These are phyloP conservation scores for Drosophila prolongata DNA, from an alignment of 2,888 invertebrate species.

Conservation along the genomic window DNA sequence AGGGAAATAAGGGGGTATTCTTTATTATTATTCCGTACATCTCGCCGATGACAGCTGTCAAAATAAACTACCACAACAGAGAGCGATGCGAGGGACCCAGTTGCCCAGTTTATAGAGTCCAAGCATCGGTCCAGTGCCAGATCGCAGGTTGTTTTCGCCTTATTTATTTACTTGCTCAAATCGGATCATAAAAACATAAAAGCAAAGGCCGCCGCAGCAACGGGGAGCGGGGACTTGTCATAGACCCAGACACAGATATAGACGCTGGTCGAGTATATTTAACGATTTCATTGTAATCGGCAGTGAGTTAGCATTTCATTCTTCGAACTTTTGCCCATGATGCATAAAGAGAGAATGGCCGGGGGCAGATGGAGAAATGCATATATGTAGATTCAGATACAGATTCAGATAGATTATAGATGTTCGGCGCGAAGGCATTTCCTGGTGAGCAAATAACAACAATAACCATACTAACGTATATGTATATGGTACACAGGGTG, in stretches of 20 bases:
- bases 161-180: slow-evolving; percentile 41
- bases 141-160: slow-evolving; percentile 39
- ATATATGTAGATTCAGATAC: slow-evolving; percentile 7
- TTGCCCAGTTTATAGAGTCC: slow-evolving; percentile 32
- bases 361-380: not conserved
- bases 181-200: slow-evolving; percentile 43
- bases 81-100: slow-evolving; percentile 22
- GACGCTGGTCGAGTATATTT: slow-evolving; percentile 17
- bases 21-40: slow-evolving; percentile 44
- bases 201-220: slow-evolving; percentile 23
- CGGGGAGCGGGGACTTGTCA: slow-evolving; percentile 22
- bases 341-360: slow-evolving; percentile 20
- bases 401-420: slow-evolving; percentile 18
- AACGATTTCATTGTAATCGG: slow-evolving; percentile 48
- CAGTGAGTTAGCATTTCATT: slow-evolving; percentile 45
- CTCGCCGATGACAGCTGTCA: slow-evolving; percentile 72
- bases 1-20: slow-evolving; percentile 20
- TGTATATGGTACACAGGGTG: not conserved
- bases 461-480: not conserved
- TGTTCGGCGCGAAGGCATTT: slow-evolving; percentile 30
- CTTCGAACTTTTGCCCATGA: slow-evolving; percentile 31
- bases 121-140: slow-evolving; percentile 18
- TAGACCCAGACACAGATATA: slow-evolving; percentile 14
- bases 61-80: slow-evolving; percentile 70
- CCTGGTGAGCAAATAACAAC: slow-evolving; percentile 25